Base-by-base conservation (phyloP, 2,797 vertebrate species). In the Anisognathus igniventris region DNA sequence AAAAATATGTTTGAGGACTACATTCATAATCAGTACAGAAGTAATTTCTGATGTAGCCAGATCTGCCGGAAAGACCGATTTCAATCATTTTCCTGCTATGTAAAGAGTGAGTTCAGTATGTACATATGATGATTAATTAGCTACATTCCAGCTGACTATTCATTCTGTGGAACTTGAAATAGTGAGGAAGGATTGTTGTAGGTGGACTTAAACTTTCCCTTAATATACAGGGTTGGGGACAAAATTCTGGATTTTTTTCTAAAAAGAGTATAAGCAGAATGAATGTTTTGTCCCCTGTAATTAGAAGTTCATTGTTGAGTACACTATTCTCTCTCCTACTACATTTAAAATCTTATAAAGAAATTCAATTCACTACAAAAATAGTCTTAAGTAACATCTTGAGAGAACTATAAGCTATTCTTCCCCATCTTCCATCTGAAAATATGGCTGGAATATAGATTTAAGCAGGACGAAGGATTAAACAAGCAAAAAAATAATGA, bases 401-500 rank as follows among this genome's bases (percentile, higher is more conserved):
- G 48, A 87, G 56, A 80, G 27, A 80, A 40, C 86, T 96, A 37
- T 77, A 93, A 96, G 73, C 15, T 45, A 66, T 90, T 96, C 51
- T 80, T 89, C 58, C 44, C 16, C 23, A 91, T 85, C n/a, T 88
- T 93, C 88, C 89, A 91, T 75, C 82, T 93, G 73, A 56, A 94
- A 89, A 94, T 93, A 39, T 75, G 75, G 28, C 87, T 93, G 47
- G 57, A 94, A 94, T 95, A 91, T 37, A 92, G 67, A 96, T 97
- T 95, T 93, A 93, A 96, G 77, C 75, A 90, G 83, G 86, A 96
- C 72, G 74, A 97, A 93, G 77, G 86, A 96, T 97, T 96, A 97
- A 96, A 94, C 77, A 97, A 97, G 97, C 91, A 85, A 83, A 97
- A 97, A 97, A 97, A 96, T 97, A 97, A 96, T 96, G 93, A 97